phyloP scores from a whole-genome alignment of 2,113 vertebrate species.

The Saccopteryx bilineata region DNA sequence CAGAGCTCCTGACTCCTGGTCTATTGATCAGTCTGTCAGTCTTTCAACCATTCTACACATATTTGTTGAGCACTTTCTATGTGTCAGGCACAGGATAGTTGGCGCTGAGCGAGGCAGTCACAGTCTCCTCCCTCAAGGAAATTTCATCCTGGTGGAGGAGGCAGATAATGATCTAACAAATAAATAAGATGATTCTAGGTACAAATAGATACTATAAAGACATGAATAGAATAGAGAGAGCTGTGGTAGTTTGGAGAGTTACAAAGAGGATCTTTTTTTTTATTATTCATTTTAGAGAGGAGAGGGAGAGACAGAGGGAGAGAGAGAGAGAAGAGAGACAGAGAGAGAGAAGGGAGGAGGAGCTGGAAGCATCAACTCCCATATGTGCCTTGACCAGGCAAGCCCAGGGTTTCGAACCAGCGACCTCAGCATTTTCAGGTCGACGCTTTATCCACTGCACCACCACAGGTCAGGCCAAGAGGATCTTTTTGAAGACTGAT shows the following conservation, averaged over 20 bases:
- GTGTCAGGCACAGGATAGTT: not conserved
- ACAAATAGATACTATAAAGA: not conserved
- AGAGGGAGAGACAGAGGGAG: no score
- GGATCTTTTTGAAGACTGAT: not conserved
- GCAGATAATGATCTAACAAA: not conserved
- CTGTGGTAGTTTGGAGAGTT: not conserved
- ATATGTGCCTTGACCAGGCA: no score
- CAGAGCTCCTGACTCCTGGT: not conserved
- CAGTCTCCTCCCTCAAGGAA: not conserved
- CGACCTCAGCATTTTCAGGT: no score
- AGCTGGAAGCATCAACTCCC: no score
- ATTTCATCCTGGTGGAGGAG: not conserved
- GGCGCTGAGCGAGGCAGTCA: not conserved
- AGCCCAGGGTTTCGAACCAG: no score
- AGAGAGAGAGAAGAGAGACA: no score
- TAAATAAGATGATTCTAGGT: not conserved
- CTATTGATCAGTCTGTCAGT: not conserved
- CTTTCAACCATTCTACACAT: not conserved
- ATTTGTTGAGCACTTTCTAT: not conserved
- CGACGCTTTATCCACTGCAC: no score
- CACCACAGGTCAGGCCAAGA: not conserved
- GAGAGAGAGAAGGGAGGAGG: no score
- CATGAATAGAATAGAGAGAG: not conserved
- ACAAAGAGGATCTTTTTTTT: not conserved
- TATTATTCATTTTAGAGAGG: no score